These are phyloP conservation scores for Lerista edwardsae DNA, from an alignment of 2,797 vertebrate genomes.

Conservation along the genomic window DNA sequence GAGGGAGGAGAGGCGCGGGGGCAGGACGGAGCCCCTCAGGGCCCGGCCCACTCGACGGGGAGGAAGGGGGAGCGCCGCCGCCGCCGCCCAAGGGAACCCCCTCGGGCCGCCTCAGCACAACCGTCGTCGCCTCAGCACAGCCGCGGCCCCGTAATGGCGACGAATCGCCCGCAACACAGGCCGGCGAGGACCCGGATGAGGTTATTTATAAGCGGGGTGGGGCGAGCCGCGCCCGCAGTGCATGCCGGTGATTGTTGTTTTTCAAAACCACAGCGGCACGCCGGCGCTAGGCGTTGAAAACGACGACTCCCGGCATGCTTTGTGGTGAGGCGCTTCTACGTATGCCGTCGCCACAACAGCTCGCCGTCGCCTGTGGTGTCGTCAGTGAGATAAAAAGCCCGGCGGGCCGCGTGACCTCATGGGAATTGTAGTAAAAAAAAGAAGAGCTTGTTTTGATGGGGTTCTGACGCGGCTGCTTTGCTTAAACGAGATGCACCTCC, in stretches of 20 bases:
- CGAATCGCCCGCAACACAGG: slow-evolving; percentile 86
- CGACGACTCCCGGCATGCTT: background rate
- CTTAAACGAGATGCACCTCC: background rate
- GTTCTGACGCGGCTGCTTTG: background rate
- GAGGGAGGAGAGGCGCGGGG: too few relatives aligned
- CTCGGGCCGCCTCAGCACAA: slow-evolving; percentile 29
- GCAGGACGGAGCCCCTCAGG: background rate
- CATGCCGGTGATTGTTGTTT: background rate
- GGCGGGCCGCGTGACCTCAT: background rate
- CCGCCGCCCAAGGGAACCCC: slow-evolving; percentile 23
- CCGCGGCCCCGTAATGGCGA: slow-evolving; percentile 88
- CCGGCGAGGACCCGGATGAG: slow-evolving; percentile 85
- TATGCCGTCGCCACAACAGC: background rate
- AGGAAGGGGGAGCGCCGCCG: background rate
- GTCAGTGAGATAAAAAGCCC: background rate
- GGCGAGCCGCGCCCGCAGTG: background rate
- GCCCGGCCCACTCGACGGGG: background rate
- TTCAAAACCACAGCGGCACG: fast-evolving
- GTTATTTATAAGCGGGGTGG: slow-evolving; percentile 57
- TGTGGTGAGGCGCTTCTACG: background rate
- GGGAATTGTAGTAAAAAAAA: slow-evolving; percentile 27
- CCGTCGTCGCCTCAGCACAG: slow-evolving; percentile 64
- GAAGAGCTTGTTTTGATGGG: too few relatives aligned
- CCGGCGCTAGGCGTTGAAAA: fast-evolving
- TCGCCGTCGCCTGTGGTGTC: too few relatives aligned